These are phyloP conservation scores for Telmatochromis sp. DNA, from an alignment of 2,113 vertebrate genomes.

Conservation along the genomic window DNA sequence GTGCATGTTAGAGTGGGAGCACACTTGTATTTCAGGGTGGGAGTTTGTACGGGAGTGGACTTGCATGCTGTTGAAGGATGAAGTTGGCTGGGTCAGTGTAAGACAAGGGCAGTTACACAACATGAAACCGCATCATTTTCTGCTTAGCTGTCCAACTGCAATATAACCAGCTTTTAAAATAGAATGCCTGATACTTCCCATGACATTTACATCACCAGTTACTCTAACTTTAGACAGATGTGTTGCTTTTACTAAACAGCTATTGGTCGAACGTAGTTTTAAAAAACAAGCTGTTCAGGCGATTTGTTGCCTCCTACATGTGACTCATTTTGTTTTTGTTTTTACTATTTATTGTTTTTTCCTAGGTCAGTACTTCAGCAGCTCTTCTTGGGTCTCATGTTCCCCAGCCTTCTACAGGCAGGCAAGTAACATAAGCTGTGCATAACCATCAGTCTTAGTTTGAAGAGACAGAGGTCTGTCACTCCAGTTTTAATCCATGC, in stretches of 20 bases:
- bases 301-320: neutral
- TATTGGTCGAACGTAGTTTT: neutral
- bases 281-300: neutral
- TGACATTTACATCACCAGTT: conserved; percentile 20
- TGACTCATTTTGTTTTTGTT: neutral
- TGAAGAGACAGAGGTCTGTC: neutral
- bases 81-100: neutral
- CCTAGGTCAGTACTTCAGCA: conserved; percentile 92
- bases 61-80: neutral
- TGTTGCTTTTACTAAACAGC: neutral
- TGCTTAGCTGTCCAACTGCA: conserved; percentile 1
- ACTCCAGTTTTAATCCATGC: neutral
- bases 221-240: neutral
- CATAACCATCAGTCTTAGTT: neutral
- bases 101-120: conserved; percentile 25
- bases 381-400: conserved; percentile 82
- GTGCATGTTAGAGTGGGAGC: conserved; percentile 4
- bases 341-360: neutral
- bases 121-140: neutral
- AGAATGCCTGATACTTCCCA: neutral
- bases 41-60: neutral
- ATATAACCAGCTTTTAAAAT: neutral
- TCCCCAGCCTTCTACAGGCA: conserved; percentile 83
- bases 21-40: neutral
- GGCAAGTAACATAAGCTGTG: conserved; percentile 70